phyloP scores from a whole-genome alignment of 2,888 invertebrate species.

The Spisula solida region DNA sequence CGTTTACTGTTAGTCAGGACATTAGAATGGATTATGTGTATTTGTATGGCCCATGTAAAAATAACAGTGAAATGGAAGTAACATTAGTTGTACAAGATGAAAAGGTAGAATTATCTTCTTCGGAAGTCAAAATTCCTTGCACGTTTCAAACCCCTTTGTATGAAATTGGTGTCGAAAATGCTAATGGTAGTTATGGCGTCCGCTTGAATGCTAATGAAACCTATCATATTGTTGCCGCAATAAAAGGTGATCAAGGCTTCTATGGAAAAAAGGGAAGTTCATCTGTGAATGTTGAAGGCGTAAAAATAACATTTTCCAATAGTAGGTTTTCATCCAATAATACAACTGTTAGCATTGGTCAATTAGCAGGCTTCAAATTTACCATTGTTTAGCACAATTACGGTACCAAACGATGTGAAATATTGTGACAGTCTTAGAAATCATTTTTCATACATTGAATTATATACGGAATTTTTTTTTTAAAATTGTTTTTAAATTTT shows the following conservation, averaged over 20 bases:
- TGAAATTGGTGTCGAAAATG: constrained; percentile 57
- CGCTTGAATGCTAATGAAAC: constrained; percentile 41
- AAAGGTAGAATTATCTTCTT: constrained; percentile 33
- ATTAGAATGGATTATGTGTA: constrained; percentile 52
- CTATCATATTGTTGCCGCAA: constrained; percentile 59
- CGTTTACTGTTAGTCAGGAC: constrained; percentile 40
- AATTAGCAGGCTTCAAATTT: constrained; percentile 63
- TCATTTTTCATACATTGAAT: no score
- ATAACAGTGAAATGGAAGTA: constrained; percentile 42
- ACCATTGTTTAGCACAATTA: background rate
- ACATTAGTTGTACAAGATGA: constrained; percentile 40
- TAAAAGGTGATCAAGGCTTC: constrained; percentile 52
- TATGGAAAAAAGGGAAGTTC: constrained; percentile 64
- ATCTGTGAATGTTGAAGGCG: constrained; percentile 27
- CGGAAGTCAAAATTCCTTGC: constrained; percentile 34
- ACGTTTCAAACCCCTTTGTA: constrained; percentile 22
- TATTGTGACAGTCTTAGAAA: no score
- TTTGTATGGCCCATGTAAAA: constrained; percentile 58
- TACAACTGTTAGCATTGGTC: constrained; percentile 61
- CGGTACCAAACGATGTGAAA: no score
- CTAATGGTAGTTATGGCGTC: constrained; percentile 41
- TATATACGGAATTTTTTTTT: no score
- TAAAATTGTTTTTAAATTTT: no score
- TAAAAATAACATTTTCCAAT: constrained; percentile 51
- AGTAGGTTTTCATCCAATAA: constrained; percentile 65